Percentiles rank a stretch among this genome's conserved stretches.
Conservation (phyloP, 2,888 invertebrate genomes). For the Protula sp. region DNA sequence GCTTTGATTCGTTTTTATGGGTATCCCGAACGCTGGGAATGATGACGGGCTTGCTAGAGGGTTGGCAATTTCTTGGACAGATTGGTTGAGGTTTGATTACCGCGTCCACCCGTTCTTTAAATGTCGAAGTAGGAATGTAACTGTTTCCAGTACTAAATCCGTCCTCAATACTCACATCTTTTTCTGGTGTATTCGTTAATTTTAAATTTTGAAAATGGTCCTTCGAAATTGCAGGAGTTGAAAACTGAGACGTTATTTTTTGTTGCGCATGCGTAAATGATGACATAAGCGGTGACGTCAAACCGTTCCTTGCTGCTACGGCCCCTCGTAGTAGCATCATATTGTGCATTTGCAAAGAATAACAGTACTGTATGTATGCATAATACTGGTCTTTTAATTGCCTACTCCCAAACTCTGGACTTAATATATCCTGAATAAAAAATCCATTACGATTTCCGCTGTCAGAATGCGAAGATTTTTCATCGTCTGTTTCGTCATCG, state of each 20-base stretch:
- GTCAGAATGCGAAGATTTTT: too few species aligned
- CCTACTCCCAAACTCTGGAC: neutral
- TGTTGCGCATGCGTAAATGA: too few species aligned
- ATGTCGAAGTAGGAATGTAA: too few species aligned
- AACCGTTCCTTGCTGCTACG: neutral
- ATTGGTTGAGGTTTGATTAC: neutral
- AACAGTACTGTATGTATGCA: neutral
- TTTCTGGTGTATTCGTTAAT: neutral
- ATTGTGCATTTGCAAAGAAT: neutral
- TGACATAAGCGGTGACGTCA: too few species aligned
- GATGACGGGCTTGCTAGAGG: too few species aligned
- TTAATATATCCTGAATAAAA: neutral
- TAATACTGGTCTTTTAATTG: neutral
- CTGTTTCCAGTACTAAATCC: neutral
- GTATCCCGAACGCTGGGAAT: too few species aligned
- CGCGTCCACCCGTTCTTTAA: too few species aligned
- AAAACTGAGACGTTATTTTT: neutral
- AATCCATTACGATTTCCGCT: too few species aligned
- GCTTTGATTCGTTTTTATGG: neutral
- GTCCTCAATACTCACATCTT: neutral
- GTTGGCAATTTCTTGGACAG: too few species aligned
- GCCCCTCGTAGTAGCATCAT: neutral
- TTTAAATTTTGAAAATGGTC: neutral
- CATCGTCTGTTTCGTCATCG: too few species aligned
- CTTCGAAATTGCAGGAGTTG: neutral